Percentiles rank a stretch among this genome's conserved stretches.
Conservation (phyloP, 1,140 invertebrate species). For the Drosophila equinoxialis region DNA sequence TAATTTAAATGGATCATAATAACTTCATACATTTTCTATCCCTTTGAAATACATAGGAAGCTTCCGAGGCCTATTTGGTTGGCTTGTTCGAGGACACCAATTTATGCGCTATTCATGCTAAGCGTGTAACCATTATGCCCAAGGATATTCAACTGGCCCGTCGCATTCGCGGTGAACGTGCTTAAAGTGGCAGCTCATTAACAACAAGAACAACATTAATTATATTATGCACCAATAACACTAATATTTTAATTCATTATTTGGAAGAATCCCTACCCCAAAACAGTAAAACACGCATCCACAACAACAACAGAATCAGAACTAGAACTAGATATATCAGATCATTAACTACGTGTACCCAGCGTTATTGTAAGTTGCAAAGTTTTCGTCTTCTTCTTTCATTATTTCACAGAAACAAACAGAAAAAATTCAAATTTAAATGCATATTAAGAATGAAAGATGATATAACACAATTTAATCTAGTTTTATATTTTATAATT, state of each 20-base stretch:
- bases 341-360: neutral
- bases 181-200: slow-evolving; percentile 83
- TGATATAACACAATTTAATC: slow-evolving; percentile 37
- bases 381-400: neutral
- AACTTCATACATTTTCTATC: too few relatives aligned
- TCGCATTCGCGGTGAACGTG: slow-evolving; percentile 90
- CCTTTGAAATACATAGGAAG: slow-evolving; percentile 85
- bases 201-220: slow-evolving; percentile 3
- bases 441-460: slow-evolving; percentile 6
- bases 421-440: neutral
- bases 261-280: neutral
- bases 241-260: slow-evolving; percentile 12
- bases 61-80: slow-evolving; percentile 93
- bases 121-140: slow-evolving; percentile 96
- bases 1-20: too few relatives aligned
- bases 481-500: slow-evolving; percentile 49
- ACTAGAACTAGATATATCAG: neutral
- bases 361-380: neutral
- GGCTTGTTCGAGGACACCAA: slow-evolving; percentile 93
- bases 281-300: neutral
- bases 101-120: slow-evolving; percentile 94
- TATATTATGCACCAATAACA: slow-evolving; percentile 22
- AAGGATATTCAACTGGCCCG: slow-evolving; percentile 94
- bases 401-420: neutral
- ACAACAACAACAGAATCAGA: neutral